Percentiles rank a stretch among this genome's conserved stretches.
Evolutionary conservation across 2,113 vertebrate species (phyloP).

Genomic region (Pterophyllum scalare): DNA sequence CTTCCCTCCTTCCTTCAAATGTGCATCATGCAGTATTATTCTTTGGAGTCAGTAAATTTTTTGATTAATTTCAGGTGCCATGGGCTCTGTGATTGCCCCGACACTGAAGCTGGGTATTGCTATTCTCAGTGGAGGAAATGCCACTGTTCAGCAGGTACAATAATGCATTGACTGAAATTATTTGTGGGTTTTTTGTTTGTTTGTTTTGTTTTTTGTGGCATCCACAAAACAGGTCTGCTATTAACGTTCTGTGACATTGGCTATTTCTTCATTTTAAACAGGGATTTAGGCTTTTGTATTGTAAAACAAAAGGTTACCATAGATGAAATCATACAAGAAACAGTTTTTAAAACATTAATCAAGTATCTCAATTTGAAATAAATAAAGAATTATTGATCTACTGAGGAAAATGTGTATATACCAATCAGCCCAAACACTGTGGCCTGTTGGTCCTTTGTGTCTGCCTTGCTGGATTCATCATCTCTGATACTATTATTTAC

Average conservation of each 20-base stretch:
- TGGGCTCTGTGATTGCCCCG: slow-evolving; percentile 89
- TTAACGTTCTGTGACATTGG: background rate
- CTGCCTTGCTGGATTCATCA: background rate
- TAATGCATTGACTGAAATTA: no score
- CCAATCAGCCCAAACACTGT: background rate
- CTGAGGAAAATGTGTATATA: background rate
- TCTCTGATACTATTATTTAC: background rate
- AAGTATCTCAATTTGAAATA: background rate
- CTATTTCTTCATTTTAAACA: background rate
- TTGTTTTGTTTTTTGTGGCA: rapidly evolving
- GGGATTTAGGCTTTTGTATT: background rate
- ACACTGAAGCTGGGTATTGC: slow-evolving; percentile 94
- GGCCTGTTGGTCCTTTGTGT: background rate
- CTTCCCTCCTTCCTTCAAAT: slow-evolving; percentile 1
- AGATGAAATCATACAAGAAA: background rate
- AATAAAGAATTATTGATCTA: background rate
- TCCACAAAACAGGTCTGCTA: background rate
- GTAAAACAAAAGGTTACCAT: background rate
- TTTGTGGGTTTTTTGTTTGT: no score
- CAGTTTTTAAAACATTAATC: background rate
- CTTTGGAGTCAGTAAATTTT: background rate
- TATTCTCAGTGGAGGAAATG: slow-evolving; percentile 92
- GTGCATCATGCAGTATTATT: background rate
- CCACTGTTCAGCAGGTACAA: slow-evolving; percentile 91
- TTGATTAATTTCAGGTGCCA: slow-evolving; percentile 77